These are phyloP conservation scores for Mallotus villosus DNA, from an alignment of 2,797 vertebrate species.

Conservation along the genomic window DNA sequence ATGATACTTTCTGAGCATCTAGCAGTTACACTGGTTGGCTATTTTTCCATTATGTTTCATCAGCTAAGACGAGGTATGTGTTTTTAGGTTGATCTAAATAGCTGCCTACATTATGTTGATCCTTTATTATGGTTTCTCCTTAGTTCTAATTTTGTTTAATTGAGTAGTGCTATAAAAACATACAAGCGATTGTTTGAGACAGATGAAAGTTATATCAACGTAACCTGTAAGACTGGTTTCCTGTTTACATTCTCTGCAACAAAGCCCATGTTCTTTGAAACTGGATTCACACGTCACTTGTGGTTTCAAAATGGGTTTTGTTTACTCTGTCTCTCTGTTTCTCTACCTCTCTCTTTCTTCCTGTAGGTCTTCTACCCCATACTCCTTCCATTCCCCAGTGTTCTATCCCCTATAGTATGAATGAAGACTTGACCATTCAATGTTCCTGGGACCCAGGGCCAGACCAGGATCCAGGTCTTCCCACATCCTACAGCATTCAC, in stretches of 20 bases:
- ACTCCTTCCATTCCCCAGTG: conserved; percentile 50
- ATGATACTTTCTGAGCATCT: not conserved
- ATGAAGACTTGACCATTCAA: conserved; percentile 42
- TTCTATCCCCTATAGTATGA: conserved; percentile 45
- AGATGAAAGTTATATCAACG: not conserved
- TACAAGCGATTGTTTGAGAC: conserved; percentile 9
- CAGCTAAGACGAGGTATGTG: too few relatives aligned
- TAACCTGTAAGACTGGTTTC: conserved; percentile 39
- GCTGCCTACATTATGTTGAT: not conserved
- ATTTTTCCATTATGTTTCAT: not conserved
- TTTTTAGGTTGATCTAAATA: too few relatives aligned
- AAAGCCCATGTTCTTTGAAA: not conserved
- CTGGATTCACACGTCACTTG: not conserved
- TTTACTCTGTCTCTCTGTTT: not conserved
- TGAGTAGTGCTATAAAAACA: conserved; percentile 26
- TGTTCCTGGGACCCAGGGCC: conserved; percentile 61
- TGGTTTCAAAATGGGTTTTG: not conserved
- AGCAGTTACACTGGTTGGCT: too few relatives aligned
- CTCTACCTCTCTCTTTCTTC: not conserved
- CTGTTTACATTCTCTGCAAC: conserved; percentile 29
- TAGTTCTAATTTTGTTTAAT: not conserved
- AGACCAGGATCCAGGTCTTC: conserved; percentile 8
- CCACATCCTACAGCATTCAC: conserved; percentile 60
- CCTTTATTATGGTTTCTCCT: not conserved
- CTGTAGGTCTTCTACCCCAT: conserved; percentile 43